Evolutionary conservation across 2,888 invertebrate species (phyloP).

Genomic region (Philhelius pedissequus): DNA sequence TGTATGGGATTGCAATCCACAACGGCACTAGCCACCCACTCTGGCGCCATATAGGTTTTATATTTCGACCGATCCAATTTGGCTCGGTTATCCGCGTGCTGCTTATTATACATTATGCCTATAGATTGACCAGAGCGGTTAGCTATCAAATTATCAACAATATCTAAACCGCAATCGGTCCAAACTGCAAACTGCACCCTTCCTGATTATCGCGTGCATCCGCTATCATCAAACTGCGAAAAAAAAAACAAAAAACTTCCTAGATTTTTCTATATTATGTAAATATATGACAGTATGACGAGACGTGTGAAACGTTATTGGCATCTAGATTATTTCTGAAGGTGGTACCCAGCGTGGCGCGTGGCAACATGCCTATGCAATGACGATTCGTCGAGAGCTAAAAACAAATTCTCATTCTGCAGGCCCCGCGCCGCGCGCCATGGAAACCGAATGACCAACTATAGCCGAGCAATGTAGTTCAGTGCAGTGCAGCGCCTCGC

Average conservation of each 20-base stretch:
- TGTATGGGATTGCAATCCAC: too few relatives aligned
- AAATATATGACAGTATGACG: neutral
- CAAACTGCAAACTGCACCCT: neutral
- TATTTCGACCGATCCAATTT: conserved; percentile 38
- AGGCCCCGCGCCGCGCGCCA: neutral
- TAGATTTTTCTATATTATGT: conserved; percentile 27
- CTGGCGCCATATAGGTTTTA: neutral
- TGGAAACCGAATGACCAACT: conserved; percentile 21
- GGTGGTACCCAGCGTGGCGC: neutral
- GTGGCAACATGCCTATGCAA: too few relatives aligned
- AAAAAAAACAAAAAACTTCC: conserved; percentile 43
- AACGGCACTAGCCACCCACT: neutral
- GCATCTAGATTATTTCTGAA: conserved; percentile 24
- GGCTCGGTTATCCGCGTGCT: conserved; percentile 47
- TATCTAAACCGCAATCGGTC: conserved; percentile 3
- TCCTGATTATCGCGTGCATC: conserved; percentile 22
- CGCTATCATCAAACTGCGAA: neutral
- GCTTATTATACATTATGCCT: conserved; percentile 30
- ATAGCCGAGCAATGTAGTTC: neutral
- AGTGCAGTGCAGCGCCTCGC: conserved; percentile 1
- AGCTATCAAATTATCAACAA: conserved; percentile 34
- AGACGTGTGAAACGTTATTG: conserved; percentile 55
- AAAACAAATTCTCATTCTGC: conserved; percentile 43
- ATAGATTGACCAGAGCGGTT: conserved; percentile 29
- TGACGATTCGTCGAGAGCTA: neutral